Evolutionary conservation across 2,113 vertebrate species (phyloP).

Genomic region (Aegotheles bennettii): DNA sequence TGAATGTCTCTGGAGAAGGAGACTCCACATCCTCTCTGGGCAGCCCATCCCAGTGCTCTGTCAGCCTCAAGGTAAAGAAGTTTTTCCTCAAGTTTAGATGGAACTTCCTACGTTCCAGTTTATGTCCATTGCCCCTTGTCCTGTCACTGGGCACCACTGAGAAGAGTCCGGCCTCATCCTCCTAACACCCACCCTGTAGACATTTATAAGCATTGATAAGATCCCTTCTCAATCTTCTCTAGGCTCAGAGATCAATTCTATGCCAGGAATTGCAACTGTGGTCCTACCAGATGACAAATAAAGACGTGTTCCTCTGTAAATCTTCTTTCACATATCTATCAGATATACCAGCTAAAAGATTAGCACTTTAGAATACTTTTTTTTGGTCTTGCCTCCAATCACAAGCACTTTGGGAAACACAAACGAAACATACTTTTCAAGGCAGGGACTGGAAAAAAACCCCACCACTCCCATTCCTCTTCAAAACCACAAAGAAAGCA

Average conservation of each 20-base stretch:
- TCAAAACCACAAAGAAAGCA: slow-evolving; percentile 5
- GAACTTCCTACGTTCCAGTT: too few species aligned
- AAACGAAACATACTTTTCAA: background rate
- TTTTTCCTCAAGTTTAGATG: too few species aligned
- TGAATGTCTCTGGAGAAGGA: too few species aligned
- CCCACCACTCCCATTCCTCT: background rate
- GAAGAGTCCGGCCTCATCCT: too few species aligned
- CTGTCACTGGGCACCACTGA: too few species aligned
- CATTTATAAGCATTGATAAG: too few species aligned
- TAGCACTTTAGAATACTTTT: background rate
- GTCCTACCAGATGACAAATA: background rate
- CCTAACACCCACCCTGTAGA: too few species aligned
- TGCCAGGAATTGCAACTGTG: background rate
- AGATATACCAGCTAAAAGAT: background rate
- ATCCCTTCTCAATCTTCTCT: too few species aligned
- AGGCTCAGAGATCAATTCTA: background rate
- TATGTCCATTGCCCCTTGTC: too few species aligned
- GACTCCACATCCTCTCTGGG: too few species aligned
- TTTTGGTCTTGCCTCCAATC: background rate
- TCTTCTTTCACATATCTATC: background rate
- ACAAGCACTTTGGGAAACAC: background rate
- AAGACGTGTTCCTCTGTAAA: background rate
- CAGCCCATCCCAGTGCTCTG: too few species aligned
- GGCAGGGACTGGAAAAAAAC: background rate
- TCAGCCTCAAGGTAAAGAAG: too few species aligned